These are phyloP conservation scores for Trissolcus japonicus DNA, from an alignment of 2,888 invertebrate species.

Conservation along the genomic window DNA sequence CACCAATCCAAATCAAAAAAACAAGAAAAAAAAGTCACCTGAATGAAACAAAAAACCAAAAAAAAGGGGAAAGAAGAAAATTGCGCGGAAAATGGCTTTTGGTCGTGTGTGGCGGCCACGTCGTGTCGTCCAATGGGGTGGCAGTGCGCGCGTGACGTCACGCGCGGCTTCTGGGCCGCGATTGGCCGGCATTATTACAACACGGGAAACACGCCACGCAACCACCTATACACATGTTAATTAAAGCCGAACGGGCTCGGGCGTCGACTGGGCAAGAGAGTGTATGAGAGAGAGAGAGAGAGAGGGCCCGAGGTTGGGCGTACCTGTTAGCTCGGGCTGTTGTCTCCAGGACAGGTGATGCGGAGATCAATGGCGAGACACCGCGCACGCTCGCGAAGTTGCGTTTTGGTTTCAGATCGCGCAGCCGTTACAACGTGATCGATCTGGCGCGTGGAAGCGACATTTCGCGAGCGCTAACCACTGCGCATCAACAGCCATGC, in stretches of 20 bases:
- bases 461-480: conserved; percentile 75
- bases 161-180: conserved; percentile 63
- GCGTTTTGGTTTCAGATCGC: conserved; percentile 59
- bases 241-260: conserved; percentile 67
- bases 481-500: conserved; percentile 77
- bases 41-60: conserved; percentile 1
- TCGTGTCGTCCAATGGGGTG: conserved; percentile 50
- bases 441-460: conserved; percentile 75
- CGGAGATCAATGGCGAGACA: conserved; percentile 18
- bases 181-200: conserved; percentile 74
- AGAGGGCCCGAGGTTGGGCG: no score
- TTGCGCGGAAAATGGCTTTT: conserved; percentile 26
- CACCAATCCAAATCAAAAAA: conserved; percentile 3
- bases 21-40: background rate
- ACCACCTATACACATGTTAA: conserved; percentile 74
- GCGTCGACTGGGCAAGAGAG: conserved; percentile 27
- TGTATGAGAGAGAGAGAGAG: background rate
- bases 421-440: conserved; percentile 72
- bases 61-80: conserved; percentile 6
- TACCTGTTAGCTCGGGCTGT: no score
- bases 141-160: conserved; percentile 69
- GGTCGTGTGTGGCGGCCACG: conserved; percentile 17
- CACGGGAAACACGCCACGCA: conserved; percentile 76
- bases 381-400: conserved; percentile 40
- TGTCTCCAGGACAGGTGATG: background rate